phyloP scores from a whole-genome alignment of 2,113 vertebrate genomes.

The Pituophis catenifer region DNA sequence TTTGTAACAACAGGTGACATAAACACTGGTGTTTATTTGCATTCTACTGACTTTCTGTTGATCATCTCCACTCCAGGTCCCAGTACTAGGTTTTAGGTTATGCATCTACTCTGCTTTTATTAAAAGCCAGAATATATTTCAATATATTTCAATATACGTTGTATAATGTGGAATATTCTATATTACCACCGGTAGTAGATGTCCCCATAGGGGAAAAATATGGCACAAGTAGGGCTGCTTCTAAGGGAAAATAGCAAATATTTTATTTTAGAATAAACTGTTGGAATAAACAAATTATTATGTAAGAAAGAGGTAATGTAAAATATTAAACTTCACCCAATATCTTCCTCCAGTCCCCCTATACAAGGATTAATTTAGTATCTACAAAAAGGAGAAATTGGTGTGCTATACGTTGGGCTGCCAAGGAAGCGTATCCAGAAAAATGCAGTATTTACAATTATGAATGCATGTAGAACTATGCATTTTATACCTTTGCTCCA shows the following conservation, averaged over 20 bases:
- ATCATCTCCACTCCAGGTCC: not conserved
- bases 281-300: not conserved
- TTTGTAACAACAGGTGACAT: not conserved
- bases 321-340: not conserved
- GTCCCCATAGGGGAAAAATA: not conserved
- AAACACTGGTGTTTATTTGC: not conserved
- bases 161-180: not conserved
- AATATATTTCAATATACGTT: not conserved
- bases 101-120: not conserved
- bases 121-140: not conserved
- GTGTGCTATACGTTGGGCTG: not conserved
- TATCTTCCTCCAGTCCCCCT: not conserved
- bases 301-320: not conserved
- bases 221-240: not conserved
- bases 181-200: not conserved
- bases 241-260: not conserved
- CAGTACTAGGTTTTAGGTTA: not conserved
- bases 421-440: not conserved
- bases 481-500: not conserved
- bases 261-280: not conserved
- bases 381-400: not conserved
- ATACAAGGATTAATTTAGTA: not conserved
- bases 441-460: not conserved
- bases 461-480: not conserved
- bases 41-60: not conserved